Conservation (phyloP, 1,140 invertebrate species). For the Drosophila malerkotliana region DNA sequence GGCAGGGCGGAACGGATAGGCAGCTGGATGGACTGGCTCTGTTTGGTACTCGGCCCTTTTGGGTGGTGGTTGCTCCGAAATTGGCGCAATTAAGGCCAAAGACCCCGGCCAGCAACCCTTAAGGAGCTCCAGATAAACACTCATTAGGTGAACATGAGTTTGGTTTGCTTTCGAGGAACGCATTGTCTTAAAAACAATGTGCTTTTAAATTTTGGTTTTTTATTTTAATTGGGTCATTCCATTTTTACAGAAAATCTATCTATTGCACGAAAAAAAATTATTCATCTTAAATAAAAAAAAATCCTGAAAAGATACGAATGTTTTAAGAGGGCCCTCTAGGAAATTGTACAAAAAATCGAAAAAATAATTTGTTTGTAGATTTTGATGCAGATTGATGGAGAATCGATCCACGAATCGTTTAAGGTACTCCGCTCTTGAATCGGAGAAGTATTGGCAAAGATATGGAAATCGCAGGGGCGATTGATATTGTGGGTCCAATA, state of each 20-base stretch:
- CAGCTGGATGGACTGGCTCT: slow-evolving; percentile 39
- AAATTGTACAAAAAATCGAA: not conserved
- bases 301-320: no score
- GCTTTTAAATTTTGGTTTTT: not conserved
- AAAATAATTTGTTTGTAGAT: not conserved
- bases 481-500: no score
- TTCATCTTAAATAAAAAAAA: no score
- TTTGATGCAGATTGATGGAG: not conserved
- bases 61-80: slow-evolving; percentile 58
- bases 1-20: not conserved
- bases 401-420: not conserved
- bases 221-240: slow-evolving; percentile 4
- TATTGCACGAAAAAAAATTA: no score
- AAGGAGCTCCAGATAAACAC: slow-evolving; percentile 39
- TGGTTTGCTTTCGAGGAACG: slow-evolving; percentile 16
- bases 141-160: slow-evolving; percentile 25
- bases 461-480: no score
- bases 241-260: no score
- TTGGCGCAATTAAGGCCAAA: slow-evolving; percentile 67
- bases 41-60: slow-evolving; percentile 16
- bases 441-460: no score
- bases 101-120: slow-evolving; percentile 63
- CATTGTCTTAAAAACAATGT: not conserved
- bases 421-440: no score
- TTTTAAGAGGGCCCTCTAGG: no score